phyloP scores from a whole-genome alignment of 2,888 invertebrate genomes.

The Anthrax anthrax region DNA sequence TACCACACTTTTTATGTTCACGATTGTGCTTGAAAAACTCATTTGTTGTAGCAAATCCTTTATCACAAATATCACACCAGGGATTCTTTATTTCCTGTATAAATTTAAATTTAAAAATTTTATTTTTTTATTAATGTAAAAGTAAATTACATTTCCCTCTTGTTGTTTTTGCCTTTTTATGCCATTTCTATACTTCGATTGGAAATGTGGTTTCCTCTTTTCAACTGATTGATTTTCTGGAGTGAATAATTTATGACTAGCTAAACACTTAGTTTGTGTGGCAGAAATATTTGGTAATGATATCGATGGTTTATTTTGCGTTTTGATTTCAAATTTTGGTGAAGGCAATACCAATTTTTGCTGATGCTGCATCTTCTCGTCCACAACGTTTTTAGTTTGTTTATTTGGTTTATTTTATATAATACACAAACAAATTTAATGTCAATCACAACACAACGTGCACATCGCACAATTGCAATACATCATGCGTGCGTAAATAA shows the following conservation, averaged over 20 bases:
- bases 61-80: conserved; percentile 66
- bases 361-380: too few species aligned
- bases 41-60: conserved; percentile 47
- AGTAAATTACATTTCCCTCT: not conserved
- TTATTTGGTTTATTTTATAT: too few species aligned
- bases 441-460: too few species aligned
- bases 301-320: not conserved
- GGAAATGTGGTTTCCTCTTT: not conserved
- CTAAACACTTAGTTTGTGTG: not conserved
- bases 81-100: not conserved
- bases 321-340: not conserved
- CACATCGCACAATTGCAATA: too few species aligned
- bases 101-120: not conserved
- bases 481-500: too few species aligned
- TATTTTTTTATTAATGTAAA: not conserved
- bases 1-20: conserved; percentile 66
- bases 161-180: too few species aligned
- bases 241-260: not conserved
- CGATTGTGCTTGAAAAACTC: conserved; percentile 49
- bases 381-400: too few species aligned
- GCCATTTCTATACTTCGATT: too few species aligned
- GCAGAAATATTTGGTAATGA: not conserved
- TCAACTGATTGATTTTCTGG: not conserved
- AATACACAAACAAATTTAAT: too few species aligned
- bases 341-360: not conserved